Base-by-base conservation (phyloP, 2,888 invertebrate species). In the Bellardia bayeri region DNA sequence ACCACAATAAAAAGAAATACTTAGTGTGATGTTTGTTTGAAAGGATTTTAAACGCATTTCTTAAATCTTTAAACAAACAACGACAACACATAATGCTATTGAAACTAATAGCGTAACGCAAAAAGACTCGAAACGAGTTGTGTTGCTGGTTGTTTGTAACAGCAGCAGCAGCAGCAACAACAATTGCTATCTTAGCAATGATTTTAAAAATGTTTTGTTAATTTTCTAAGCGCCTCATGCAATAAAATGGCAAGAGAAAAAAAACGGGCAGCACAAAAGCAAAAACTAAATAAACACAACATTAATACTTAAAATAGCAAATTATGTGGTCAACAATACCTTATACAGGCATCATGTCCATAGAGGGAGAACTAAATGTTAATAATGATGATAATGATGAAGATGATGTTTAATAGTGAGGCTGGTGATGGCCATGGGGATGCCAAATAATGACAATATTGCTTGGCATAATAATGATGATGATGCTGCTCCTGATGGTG, bases 211-310 rank as follows among this genome's bases (percentile, higher is more conserved):
- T 85, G 80, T 81, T 81, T 87, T 78, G 84, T 87, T 87, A 81
- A 84, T 84, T 87, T 85, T 87, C 84, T 87, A 85, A 87, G 85
- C 87, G 87, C 87, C 87, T 82, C 85, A 56, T 76, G 58, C 56
- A 74, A 69, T 37, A 74, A 45, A 23, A 30, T 37, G 49, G 4
- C 33, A 45, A 56, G 9, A n/a, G 14, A 40, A 3, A 37, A 51
- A 51, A 71, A 40, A 37, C 42, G 37, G 40, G 58, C 56, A 16
- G 13, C 33, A 80, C 40, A 54, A 64, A 66, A 66, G 7, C 3
- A 61, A 33, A 71, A 49, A 58, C 56, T 79, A 74, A 82, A 82
- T 75, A 63, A 78, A 72, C 54, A 75, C 75, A 81, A 75, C 80
- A 85, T 85, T 82, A 68, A 87, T 79, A 79, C 82, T 49, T 63